A percentile compares a stretch with the other conserved stretches of the same genome.
Conservation (phyloP, 2,113 vertebrate genomes). For the Sinocyclocheilus grahami region DNA sequence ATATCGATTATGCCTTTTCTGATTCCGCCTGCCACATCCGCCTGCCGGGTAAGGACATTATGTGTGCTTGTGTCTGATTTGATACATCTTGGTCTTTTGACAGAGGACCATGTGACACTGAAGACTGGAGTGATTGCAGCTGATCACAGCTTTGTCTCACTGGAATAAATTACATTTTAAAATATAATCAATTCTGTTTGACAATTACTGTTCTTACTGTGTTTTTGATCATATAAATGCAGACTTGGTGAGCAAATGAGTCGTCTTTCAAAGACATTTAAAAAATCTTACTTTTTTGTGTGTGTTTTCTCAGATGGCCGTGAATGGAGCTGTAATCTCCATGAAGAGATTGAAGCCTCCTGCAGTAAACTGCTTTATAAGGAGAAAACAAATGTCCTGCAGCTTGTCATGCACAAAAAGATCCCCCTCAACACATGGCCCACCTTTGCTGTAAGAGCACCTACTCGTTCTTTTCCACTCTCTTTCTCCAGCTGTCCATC, state of each 20-base stretch:
- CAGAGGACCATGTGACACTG: not conserved
- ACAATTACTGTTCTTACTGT: not conserved
- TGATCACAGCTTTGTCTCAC: not conserved
- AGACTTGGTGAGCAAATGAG: not conserved
- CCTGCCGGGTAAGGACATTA: constrained; percentile 82
- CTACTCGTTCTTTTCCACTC: not conserved
- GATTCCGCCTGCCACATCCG: constrained; percentile 86
- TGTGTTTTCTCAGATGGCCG: constrained; percentile 78
- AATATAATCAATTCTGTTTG: not conserved
- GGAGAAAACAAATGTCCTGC: constrained; percentile 87
- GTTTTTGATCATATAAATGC: not conserved
- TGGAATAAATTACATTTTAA: not conserved
- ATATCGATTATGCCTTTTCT: constrained; percentile 82
- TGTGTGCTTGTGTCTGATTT: not conserved
- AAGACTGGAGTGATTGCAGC: not conserved
- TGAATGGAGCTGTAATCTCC: constrained; percentile 92
- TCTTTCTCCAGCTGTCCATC: not conserved
- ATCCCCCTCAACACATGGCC: constrained; percentile 93
- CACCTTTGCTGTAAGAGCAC: constrained; percentile 80
- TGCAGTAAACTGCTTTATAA: constrained; percentile 88
- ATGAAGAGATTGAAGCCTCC: constrained; percentile 92
- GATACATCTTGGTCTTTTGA: not conserved
- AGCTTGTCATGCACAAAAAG: constrained; percentile 91
- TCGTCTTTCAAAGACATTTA: not conserved
- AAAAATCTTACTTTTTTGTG: not conserved